A percentile compares a stretch with the other conserved stretches of the same genome.
phyloP scores from a whole-genome alignment of 2,888 invertebrate species.

The Macroteleia sp. region DNA sequence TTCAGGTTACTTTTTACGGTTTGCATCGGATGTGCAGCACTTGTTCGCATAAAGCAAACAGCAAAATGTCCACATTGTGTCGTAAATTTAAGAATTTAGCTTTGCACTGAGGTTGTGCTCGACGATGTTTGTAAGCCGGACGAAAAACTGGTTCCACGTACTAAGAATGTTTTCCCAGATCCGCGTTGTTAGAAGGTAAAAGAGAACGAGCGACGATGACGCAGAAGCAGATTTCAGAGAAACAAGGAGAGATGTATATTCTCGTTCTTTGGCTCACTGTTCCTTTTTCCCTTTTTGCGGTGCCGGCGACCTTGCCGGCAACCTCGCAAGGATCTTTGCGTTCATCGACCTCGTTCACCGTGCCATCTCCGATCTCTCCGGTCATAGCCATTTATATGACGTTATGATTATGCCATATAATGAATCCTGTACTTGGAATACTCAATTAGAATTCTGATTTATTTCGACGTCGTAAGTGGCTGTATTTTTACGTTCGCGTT shows the following conservation, averaged over 20 bases:
- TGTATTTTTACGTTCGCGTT: slow-evolving; percentile 38
- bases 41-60: slow-evolving; percentile 31
- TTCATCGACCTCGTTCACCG: slow-evolving; percentile 74
- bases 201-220: slow-evolving; percentile 49
- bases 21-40: not conserved
- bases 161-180: slow-evolving; percentile 74
- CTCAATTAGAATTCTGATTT: slow-evolving; percentile 51
- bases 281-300: slow-evolving; percentile 73
- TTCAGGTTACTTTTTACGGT: no score
- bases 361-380: slow-evolving; percentile 64
- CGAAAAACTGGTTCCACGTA: slow-evolving; percentile 76
- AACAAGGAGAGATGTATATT: slow-evolving; percentile 45
- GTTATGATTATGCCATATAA: slow-evolving; percentile 61
- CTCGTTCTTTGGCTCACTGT: slow-evolving; percentile 57
- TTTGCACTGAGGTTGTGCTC: slow-evolving; percentile 36
- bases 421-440: slow-evolving; percentile 51
- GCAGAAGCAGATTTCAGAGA: slow-evolving; percentile 32
- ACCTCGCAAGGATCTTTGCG: slow-evolving; percentile 79
- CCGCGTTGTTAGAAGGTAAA: slow-evolving; percentile 55
- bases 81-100: slow-evolving; percentile 52
- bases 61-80: slow-evolving; percentile 43
- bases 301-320: slow-evolving; percentile 62
- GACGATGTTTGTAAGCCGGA: slow-evolving; percentile 54
- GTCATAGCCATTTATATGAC: slow-evolving; percentile 57
- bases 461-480: slow-evolving; percentile 43